A percentile compares a stretch with the other conserved stretches of the same genome.
These are phyloP conservation scores for Thalpophila matura DNA, from an alignment of 2,888 invertebrate genomes.

Conservation along the genomic window DNA sequence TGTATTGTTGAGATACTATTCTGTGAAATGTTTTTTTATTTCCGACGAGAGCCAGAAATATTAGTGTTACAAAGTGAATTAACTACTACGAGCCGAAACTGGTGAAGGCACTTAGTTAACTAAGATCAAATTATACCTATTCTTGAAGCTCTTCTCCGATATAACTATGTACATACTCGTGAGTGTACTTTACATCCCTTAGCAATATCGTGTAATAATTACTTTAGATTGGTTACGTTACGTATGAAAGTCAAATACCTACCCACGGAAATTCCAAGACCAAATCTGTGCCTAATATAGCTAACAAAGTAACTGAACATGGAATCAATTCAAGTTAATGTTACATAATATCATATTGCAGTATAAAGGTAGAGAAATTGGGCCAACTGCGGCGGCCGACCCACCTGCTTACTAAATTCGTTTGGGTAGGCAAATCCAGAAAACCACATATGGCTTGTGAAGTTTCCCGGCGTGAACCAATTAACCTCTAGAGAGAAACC, in stretches of 20 bases:
- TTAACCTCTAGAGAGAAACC: constrained; percentile 76
- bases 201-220: constrained; percentile 20
- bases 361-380: constrained; percentile 68
- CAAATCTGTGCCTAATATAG: constrained; percentile 38
- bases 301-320: constrained; percentile 60
- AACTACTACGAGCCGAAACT: not conserved
- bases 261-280: constrained; percentile 25
- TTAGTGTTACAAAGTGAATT: constrained; percentile 28
- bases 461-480: constrained; percentile 78
- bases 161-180: constrained; percentile 3
- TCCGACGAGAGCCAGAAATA: constrained; percentile 1
- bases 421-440: constrained; percentile 75
- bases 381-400: constrained; percentile 55
- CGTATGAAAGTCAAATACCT: constrained; percentile 19
- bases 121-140: constrained; percentile 28
- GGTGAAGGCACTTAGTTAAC: constrained; percentile 4
- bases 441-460: constrained; percentile 82
- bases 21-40: constrained; percentile 33
- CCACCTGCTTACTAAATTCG: constrained; percentile 71
- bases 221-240: constrained; percentile 19
- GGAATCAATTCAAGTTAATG: constrained; percentile 66
- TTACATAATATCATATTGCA: constrained; percentile 71
- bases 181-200: constrained; percentile 1
- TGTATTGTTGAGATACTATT: constrained; percentile 11
- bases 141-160: constrained; percentile 9